Evolutionary conservation across 2,113 vertebrate species (phyloP).

Genomic region (Rhabdomys dilectus): DNA sequence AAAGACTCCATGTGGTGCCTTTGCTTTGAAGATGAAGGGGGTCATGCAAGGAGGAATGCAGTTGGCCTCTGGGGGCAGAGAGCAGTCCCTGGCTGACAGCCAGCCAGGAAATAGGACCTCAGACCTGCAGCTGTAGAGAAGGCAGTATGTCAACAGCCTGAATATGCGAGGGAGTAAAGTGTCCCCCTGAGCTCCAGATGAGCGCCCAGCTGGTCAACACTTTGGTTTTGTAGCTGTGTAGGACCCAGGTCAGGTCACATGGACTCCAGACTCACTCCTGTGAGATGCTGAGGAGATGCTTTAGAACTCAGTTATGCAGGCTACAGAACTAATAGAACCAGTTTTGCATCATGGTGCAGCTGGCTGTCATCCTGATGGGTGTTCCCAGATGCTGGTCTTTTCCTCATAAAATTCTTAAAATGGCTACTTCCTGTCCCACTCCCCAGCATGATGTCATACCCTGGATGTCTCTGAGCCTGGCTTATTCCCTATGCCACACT

Average conservation of each 20-base stretch:
- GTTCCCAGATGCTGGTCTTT: constrained; percentile 46
- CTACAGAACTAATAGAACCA: not conserved
- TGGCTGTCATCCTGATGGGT: constrained; percentile 11
- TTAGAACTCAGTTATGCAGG: not conserved
- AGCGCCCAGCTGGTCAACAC: not conserved
- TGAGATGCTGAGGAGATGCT: not conserved
- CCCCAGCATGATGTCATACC: not conserved
- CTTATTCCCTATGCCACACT: not conserved
- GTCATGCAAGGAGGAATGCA: not conserved
- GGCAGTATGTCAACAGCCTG: not conserved
- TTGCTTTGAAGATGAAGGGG: constrained; percentile 28
- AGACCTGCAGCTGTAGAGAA: not conserved
- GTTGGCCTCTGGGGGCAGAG: not conserved
- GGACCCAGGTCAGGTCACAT: not conserved
- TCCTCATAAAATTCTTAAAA: constrained; percentile 16
- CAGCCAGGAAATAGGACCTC: not conserved
- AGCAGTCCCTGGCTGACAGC: constrained; percentile 3
- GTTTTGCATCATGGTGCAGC: not conserved
- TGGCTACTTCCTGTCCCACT: not conserved
- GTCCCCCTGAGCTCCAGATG: not conserved
- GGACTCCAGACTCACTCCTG: not conserved
- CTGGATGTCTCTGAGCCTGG: not conserved
- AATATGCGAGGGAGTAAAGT: not conserved
- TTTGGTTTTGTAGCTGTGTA: not conserved
- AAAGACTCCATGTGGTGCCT: not conserved